Conservation (phyloP, 2,113 vertebrate species). For the Daphoenositta chrysoptera region DNA sequence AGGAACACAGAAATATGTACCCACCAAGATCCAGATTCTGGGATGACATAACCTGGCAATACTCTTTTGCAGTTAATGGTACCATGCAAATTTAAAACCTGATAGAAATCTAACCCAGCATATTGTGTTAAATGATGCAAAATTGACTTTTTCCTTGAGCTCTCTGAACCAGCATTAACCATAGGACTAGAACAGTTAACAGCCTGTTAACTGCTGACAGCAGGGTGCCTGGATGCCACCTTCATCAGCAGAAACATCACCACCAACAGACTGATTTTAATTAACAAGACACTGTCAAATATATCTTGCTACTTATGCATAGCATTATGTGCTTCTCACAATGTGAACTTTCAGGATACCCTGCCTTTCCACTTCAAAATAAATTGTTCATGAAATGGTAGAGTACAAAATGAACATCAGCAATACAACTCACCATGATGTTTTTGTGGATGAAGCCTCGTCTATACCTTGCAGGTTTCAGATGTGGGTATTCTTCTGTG, state of each 20-base stretch:
- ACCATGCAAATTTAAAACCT: background rate
- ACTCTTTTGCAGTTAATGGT: background rate
- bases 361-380: background rate
- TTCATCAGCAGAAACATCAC: constrained; percentile 5
- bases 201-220: constrained; percentile 1
- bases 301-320: background rate
- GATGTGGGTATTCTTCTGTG: constrained; percentile 96
- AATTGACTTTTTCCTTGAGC: background rate
- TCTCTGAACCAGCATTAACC: background rate
- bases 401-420: background rate
- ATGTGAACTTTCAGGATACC: background rate
- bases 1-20: background rate
- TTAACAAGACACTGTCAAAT: constrained; percentile 5
- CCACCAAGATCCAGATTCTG: background rate
- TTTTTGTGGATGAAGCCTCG: constrained; percentile 91
- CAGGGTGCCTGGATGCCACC: background rate
- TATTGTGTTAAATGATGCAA: background rate
- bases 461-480: constrained; percentile 92
- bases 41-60: background rate
- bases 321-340: background rate
- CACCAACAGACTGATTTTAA: constrained; percentile 22
- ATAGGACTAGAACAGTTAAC: background rate
- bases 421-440: constrained; percentile 85
- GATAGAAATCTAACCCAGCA: background rate
- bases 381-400: background rate